phyloP scores from a whole-genome alignment of 1,140 invertebrate genomes.

The Octopus bimaculoides region DNA sequence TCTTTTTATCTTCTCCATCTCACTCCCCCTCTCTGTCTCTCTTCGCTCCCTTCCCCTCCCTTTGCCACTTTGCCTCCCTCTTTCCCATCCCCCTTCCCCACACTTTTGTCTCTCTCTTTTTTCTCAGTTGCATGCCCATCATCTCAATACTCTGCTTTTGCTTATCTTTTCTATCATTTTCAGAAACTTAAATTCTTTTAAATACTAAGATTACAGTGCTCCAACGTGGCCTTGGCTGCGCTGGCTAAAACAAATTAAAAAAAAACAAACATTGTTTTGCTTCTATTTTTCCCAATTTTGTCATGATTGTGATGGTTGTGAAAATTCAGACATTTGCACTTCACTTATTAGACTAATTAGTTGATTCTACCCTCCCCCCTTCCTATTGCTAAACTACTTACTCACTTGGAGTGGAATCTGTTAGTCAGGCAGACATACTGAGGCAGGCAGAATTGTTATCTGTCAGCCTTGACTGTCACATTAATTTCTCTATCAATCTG shows the following conservation, averaged over 20 bases:
- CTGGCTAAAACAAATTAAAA: not conserved
- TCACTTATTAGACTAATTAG: no score
- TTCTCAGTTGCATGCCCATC: not conserved
- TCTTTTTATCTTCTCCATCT: conserved; percentile 23
- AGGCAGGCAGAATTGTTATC: no score
- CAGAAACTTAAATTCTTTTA: conserved; percentile 9
- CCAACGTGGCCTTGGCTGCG: not conserved
- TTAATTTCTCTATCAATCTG: no score
- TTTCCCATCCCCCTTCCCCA: not conserved
- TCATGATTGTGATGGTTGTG: no score
- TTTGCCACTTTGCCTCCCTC: conserved; percentile 20
- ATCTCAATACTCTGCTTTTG: not conserved
- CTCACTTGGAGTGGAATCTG: no score
- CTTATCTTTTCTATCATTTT: not conserved
- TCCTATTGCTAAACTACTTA: no score
- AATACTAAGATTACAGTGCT: not conserved
- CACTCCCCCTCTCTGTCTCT: not conserved
- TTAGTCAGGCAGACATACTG: no score
- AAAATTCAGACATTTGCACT: no score
- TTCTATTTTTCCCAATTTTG: no score
- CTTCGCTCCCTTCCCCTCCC: conserved; percentile 20
- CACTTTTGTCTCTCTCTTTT: not conserved
- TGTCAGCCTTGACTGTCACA: no score
- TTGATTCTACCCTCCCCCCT: no score
- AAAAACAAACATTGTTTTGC: no score